Evolutionary conservation across 2,113 vertebrate species (phyloP).

Genomic region (Xerus inauris): DNA sequence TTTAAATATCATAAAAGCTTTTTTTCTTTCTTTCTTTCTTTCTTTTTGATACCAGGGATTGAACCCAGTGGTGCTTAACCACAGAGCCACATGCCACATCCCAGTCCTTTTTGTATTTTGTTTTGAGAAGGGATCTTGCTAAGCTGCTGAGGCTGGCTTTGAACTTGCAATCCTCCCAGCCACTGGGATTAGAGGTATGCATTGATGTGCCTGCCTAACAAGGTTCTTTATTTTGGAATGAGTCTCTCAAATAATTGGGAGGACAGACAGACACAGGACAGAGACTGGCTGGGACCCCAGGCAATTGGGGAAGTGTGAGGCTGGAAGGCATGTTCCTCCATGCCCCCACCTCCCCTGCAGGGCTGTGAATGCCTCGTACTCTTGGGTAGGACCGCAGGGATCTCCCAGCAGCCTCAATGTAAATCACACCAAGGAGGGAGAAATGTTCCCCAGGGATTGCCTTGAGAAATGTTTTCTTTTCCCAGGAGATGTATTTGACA

Average conservation of each 20-base stretch:
- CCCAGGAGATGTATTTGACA: constrained; percentile 75
- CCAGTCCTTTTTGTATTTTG: neutral
- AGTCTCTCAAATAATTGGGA: neutral
- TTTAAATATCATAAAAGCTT: neutral
- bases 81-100: neutral
- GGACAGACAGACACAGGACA: rapidly evolving
- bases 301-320: rapidly evolving
- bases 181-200: neutral
- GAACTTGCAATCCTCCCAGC: neutral
- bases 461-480: constrained; percentile 76
- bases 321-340: neutral
- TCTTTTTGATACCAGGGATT: too few species aligned
- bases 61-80: neutral
- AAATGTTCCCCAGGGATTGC: constrained; percentile 32
- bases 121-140: neutral
- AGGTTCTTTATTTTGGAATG: neutral
- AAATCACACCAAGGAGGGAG: constrained; percentile 43
- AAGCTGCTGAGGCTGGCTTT: neutral
- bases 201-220: neutral
- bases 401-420: neutral
- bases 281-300: too few species aligned
- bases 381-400: neutral
- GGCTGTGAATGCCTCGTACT: neutral
- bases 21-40: too few species aligned
- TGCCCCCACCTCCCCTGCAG: neutral